Base-by-base conservation (phyloP, 2,888 invertebrate genomes). In the Trissonchulus sp. region DNA sequence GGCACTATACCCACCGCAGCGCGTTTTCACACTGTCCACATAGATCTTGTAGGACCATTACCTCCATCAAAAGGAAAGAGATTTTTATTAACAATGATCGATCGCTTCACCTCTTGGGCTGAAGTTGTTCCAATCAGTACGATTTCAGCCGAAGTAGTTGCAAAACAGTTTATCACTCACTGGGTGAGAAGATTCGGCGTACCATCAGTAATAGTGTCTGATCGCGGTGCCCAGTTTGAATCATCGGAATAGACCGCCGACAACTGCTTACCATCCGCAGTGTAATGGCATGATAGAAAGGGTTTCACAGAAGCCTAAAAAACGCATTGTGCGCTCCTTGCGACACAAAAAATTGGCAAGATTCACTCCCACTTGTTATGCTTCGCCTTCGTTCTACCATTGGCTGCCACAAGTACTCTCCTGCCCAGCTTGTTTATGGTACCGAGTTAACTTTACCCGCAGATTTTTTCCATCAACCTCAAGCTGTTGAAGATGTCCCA, bases 121-220 rank as follows among this genome's bases (percentile, higher is more conserved):
- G 65, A 65, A 30, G 65, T 65, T 8, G 65, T 65, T 31, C 65
- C 65, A 65, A 30, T 65, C 31, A 15, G 31, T 15, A 34, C 28
- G 15, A 65, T 65, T n/a, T 65, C 65, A 8, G 34, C 65, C 34
- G 65, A 65, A 30, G 28, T 34, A 30, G 65, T 65, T 30, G 65
- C 34, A 18, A 30, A 30, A 8, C 31, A 30, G 8, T n/a, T 65
- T 65, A 30, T 65, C n/a, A 8, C 15, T 65, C 31, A 34, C 65
- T 65, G 65, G 65, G n/a, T 65, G 28, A 65, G 65, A 30, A 30
- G 65, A 31, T 65, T 65, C 65, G 65, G 65, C 8, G n/a, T n/a
- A 15, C 65, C 65, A 30, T 34, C 31, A 18, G 34, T 34, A 15
- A 30, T 65, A 15, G 34, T 65, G 15, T 65, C 65, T 30, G 65